Conservation (phyloP, 1,140 invertebrate species). For the Cephus cinctus region DNA sequence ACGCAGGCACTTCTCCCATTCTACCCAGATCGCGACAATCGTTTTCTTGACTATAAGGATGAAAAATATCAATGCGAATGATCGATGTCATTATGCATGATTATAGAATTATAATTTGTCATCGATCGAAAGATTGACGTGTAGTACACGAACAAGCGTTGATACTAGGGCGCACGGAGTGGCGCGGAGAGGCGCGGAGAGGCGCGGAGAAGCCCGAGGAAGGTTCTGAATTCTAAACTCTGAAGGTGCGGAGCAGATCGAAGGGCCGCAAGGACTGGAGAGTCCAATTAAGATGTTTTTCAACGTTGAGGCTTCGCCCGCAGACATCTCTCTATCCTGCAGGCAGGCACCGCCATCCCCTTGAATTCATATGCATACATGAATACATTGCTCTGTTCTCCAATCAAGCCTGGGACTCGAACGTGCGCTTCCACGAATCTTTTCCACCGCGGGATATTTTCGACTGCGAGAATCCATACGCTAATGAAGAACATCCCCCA, state of each 20-base stretch:
- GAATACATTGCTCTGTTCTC: conserved; percentile 39
- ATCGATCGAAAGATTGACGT: too few relatives aligned
- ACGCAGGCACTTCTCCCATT: too few relatives aligned
- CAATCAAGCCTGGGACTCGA: conserved; percentile 27
- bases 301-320: conserved; percentile 23
- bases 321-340: conserved; percentile 26
- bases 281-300: conserved; percentile 37
- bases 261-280: conserved; percentile 3
- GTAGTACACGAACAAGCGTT: too few relatives aligned
- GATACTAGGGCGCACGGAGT: too few relatives aligned
- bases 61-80: too few relatives aligned
- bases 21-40: too few relatives aligned
- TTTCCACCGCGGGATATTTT: conserved; percentile 3
- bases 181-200: too few relatives aligned
- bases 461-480: background rate
- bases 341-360: conserved; percentile 25
- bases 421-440: conserved; percentile 8
- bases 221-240: too few relatives aligned
- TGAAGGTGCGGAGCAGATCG: too few relatives aligned
- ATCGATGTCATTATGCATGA: too few relatives aligned
- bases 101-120: too few relatives aligned
- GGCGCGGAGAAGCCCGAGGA: background rate
- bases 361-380: conserved; percentile 41
- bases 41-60: too few relatives aligned
- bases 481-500: background rate